phyloP scores from a whole-genome alignment of 37 sponge, comb jelly and placozoan genomes.

The Crambe crambe region DNA sequence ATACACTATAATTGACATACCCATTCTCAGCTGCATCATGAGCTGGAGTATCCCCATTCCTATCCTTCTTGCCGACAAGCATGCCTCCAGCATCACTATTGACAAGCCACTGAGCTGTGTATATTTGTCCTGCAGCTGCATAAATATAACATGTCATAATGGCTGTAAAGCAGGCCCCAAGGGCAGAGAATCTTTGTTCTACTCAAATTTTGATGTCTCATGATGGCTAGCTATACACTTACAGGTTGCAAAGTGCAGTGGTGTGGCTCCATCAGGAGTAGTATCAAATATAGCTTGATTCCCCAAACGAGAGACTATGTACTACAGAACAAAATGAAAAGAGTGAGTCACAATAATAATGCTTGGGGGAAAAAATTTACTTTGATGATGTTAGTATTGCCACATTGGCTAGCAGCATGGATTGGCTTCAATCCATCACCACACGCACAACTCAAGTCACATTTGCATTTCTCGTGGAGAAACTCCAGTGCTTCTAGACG shows the following conservation, averaged over 20 bases:
- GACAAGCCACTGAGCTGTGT: conserved; percentile 70
- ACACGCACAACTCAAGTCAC: conserved; percentile 36
- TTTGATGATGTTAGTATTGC: conserved; percentile 73
- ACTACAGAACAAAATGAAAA: conserved; percentile 27
- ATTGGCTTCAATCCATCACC: conserved; percentile 73
- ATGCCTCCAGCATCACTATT: conserved; percentile 66
- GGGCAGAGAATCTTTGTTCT: not conserved
- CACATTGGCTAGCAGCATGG: conserved; percentile 81
- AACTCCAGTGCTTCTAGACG: conserved; percentile 61
- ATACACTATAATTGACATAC: conserved; percentile 40
- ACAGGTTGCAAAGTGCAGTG: conserved; percentile 87
- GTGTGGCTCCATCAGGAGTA: conserved; percentile 75
- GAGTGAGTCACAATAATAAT: not conserved
- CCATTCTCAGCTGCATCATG: conserved; percentile 87
- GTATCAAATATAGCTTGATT: conserved; percentile 51
- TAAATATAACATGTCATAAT: not conserved
- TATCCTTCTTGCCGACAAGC: conserved; percentile 50
- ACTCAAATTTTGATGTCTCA: not conserved
- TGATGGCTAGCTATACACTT: conserved; percentile 3
- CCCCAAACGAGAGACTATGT: conserved; percentile 52
- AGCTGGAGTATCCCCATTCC: conserved; percentile 79
- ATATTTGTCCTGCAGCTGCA: conserved; percentile 57
- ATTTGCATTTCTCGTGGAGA: conserved; percentile 59
- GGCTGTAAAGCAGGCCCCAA: not conserved
- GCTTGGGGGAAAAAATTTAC: conserved; percentile 25